Evolutionary conservation across 2,888 invertebrate species (phyloP), one percentile per base, ranked within the genome.

Genomic region (Tethea ocularis): DNA sequence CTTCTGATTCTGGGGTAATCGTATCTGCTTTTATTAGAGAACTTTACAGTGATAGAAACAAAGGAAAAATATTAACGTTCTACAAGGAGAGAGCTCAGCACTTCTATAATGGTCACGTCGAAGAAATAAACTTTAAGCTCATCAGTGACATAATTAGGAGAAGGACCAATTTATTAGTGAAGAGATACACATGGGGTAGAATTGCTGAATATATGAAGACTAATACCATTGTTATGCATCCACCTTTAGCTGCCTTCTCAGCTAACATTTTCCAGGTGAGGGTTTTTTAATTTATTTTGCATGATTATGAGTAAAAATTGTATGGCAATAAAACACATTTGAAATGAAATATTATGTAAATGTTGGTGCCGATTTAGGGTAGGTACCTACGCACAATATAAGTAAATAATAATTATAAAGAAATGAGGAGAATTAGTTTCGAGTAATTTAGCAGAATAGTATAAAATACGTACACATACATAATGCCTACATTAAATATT

Each of bases 1-100:
- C 95, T 0, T 90, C 94, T 33, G 94, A 95, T 57, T 94, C 95
- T n/a, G 96, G 97, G 0, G 95, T 97, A 10, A 95, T 96, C 0
- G 95, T 96, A 10, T 96, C 97, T 1, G 97, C 96, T 0, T 97
- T 98, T 79, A 95, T 97, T 1, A 94, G 97, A 57, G 96, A 97
- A 80, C 93, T 98, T 5, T 97, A 97, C 72, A 97, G 97, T 70
- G 97, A 98, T 74, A 95, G 95, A 74, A 94, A 94, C 26, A 97
- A 96, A 78, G 97, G 97, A 0, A 96, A 96, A 84, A 94, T 97
- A 41, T 88, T 97, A 66, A 96, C 96, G 11, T 98, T 98, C 86
- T 98, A 97, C 82, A 97, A 97, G 78, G 97, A 97, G 78, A 94
- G 97, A 77, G 97, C 96, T 0, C 96, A 96, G 70, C 97, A 97